Evolutionary conservation across 1,140 invertebrate genomes (phyloP).

Genomic region (Drosophila neocordata): DNA sequence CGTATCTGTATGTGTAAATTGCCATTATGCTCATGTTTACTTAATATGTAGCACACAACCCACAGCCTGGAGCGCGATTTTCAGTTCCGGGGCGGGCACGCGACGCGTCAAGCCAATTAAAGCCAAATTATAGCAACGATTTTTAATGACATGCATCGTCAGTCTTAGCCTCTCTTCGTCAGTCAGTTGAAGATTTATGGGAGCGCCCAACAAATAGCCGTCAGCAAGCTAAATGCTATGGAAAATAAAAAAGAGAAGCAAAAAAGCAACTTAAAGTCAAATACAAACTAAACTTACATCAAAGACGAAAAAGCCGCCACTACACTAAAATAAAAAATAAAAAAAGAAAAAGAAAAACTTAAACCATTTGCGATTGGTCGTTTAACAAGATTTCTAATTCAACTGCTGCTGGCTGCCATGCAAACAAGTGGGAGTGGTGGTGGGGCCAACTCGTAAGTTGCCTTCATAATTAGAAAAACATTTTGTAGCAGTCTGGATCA

Average conservation of each 20-base stretch:
- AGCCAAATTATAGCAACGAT: conserved; percentile 69
- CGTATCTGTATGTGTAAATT: conserved; percentile 52
- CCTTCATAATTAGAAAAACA: conserved; percentile 33
- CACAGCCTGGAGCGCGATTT: conserved; percentile 25
- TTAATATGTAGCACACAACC: conserved; percentile 71
- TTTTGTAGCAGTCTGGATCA: conserved; percentile 19
- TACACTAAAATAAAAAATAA: too few relatives aligned
- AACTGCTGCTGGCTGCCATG: conserved; percentile 28
- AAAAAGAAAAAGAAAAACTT: not conserved
- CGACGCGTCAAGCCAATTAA: conserved; percentile 76
- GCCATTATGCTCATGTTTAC: conserved; percentile 77
- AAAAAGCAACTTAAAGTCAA: conserved; percentile 19
- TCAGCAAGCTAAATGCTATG: conserved; percentile 47
- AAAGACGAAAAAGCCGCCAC: conserved; percentile 52
- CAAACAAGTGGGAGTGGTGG: conserved; percentile 71
- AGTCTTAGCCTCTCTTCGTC: conserved; percentile 15
- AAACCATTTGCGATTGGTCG: conserved; percentile 45
- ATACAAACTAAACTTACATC: conserved; percentile 49
- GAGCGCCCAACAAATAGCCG: conserved; percentile 45
- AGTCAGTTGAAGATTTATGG: conserved; percentile 64
- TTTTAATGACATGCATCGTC: conserved; percentile 72
- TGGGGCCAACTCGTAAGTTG: conserved; percentile 23
- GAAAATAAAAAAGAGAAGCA: conserved; percentile 44
- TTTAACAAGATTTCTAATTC: conserved; percentile 66
- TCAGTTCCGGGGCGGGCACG: conserved; percentile 44